These are phyloP conservation scores for Platycnemis pennipes DNA, from an alignment of 2,888 invertebrate genomes.

Conservation along the genomic window DNA sequence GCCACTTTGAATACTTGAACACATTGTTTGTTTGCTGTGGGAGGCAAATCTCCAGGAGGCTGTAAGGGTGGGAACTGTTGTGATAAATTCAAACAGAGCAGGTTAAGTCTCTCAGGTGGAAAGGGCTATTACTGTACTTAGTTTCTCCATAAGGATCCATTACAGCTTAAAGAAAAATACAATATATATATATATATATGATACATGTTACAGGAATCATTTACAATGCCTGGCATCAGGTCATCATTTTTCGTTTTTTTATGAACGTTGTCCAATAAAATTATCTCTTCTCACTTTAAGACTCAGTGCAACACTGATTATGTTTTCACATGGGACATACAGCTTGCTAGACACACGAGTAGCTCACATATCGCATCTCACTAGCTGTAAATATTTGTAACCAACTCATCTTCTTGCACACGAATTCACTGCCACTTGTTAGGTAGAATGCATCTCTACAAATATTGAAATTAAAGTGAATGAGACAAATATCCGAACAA, in stretches of 20 bases:
- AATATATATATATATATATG: conserved; percentile 49
- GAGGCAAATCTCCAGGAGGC: background rate
- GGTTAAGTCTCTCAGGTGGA: conserved; percentile 12
- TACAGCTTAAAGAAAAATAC: conserved; percentile 43
- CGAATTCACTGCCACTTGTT: background rate
- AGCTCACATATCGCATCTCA: conserved; percentile 49
- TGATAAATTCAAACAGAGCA: conserved; percentile 10
- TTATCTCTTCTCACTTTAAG: conserved; percentile 38
- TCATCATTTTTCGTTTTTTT: conserved; percentile 47
- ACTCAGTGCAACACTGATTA: conserved; percentile 35
- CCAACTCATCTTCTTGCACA: conserved; percentile 51
- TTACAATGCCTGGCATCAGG: conserved; percentile 46
- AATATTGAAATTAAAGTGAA: background rate
- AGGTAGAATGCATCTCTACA: conserved; percentile 13
- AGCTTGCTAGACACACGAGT: conserved; percentile 27
- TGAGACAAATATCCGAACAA: conserved; percentile 18
- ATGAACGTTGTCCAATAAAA: conserved; percentile 59
- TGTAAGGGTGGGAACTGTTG: conserved; percentile 33
- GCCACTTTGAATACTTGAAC: conserved; percentile 54
- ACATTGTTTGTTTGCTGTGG: conserved; percentile 48
- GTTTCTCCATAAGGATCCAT: conserved; percentile 35
- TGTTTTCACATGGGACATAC: conserved; percentile 40
- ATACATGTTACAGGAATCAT: conserved; percentile 54
- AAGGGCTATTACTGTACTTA: conserved; percentile 39
- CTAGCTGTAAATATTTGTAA: conserved; percentile 20